Evolutionary conservation across 2,888 invertebrate species (phyloP), one percentile per base, ranked within the genome.

Genomic region (Eupithecia insigniata): DNA sequence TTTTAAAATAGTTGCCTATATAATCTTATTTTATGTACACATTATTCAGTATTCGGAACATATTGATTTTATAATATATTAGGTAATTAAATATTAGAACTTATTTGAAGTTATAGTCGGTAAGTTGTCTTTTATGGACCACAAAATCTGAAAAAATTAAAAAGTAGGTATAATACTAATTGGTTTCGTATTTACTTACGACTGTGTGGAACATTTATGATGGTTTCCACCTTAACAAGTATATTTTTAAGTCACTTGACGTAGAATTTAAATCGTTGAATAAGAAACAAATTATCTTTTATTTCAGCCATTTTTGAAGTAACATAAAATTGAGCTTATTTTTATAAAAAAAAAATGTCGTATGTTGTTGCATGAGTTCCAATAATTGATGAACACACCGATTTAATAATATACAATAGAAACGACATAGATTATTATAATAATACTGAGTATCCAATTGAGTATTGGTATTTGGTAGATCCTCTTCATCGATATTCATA

Each of bases 361-460:
- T 18, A 1, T 8, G 22, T 26, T 18, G 14, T 18, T 43, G 12
- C 72, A 61, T 75, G 67, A 61, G 64, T 72, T 73, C 43, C 70
- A 67, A 68, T 62, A 55, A 71, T 61, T 66, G 32, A 46, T 58
- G 66, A 78, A 76, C 73, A 74, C 76, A 73, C 69, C 65, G 34
- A 67, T 77, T 77, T 51, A 69, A 77, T 74, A 74, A 83, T 34
- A 62, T 62, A n/a, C n/a, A 12, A 62, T 62, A 32, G 82, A 84
- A 81, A 82, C 58, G 55, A 67, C 84, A 86, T 84, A 85, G 84
- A 88, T 88, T 85, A 66, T 86, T 75, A 76, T 82, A 84, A 84
- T 87, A 89, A 89, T 90, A 89, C 89, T 90, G 90, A 86, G 80
- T 88, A 87, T 83, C 69, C 74, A 71, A 74, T 74, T 51, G 69